Base-by-base conservation (phyloP, 2,113 vertebrate species). In the Prochilodus magdalenae region DNA sequence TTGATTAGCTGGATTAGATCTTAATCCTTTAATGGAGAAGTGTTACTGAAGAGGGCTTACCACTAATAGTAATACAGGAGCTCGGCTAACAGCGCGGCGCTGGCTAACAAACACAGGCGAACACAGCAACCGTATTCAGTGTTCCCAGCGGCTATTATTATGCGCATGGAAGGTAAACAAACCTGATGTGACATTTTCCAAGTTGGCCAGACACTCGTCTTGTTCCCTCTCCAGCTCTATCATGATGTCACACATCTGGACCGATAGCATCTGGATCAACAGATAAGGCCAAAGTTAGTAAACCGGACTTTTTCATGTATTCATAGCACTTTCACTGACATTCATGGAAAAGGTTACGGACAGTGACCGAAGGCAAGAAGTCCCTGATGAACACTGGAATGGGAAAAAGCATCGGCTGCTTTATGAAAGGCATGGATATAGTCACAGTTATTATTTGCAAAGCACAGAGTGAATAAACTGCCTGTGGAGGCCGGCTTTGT, bases 131-230 rank as follows among this genome's bases (percentile, higher is more conserved):
- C 11, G 8, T 5, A 59, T 59, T 22, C 62, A 65, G 22, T 33
- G 51, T 11, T 66, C 44, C 72, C 51, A 53, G 33, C 13, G 55
- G 36, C 47, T 36, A 51, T 47, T 65, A 55, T 33, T 81, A 78
- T 78, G 65, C 13, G 24, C 11, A 70, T 40, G n/a, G 26, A 77
- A 62, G n/a, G n/a, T 24, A 57, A 74, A 82, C 83, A 73, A 69
- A 87, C 86, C 86, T 85, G 81, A 74, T 16, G 86, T 87, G 77
- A 85, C 71, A 73, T 87, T 87, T 80, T 83, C 62, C 69, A 80
- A 22, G 55, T 59, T 69, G 20, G 77, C 75, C 77, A 87, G 67
- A 72, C 86, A 87, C 73, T 85, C 77, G n/a, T 69, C 57, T 78
- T 67, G 76, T 67, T 85, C 81, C 62, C 59, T 79, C 66, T 87